Evolutionary conservation across 2,888 invertebrate genomes (phyloP), one percentile per base, ranked within the genome.

Genomic region (Orchesellides sinensis): DNA sequence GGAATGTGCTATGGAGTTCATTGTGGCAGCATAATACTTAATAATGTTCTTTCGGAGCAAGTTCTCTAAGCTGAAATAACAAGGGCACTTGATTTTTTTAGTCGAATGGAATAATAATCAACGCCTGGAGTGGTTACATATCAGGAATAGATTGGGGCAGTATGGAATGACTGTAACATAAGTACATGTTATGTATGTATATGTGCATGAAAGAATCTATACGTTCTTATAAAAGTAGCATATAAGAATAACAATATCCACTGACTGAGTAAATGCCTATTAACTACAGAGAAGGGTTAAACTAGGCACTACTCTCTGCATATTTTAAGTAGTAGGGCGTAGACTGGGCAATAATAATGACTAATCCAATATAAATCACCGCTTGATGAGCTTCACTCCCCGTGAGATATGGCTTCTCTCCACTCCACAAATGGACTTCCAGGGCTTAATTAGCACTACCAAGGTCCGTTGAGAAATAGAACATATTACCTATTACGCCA

Each of bases 351-450:
- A 78, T 78, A 78, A 78, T 78, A 78, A 78, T 78, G 78, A 69
- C 78, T 78, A 78, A 78, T 78, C 78, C 78, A 78, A 78, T 78
- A 78, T 78, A 78, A 78, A 78, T 78, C 78, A 78, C 78, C 78
- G 78, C 78, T 78, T 78, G 78, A 78, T 78, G 78, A 78, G 78
- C 78, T 78, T 78, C 78, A 80, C 70, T 72, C 79, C 72, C 63
- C 47, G 70, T 80, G 70, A 72, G 70, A 80, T 80, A 80, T 80
- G 72, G 70, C 72, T 80, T 80, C 70, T 59, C 59, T 69, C 69
- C 66, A 45, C 63, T 49, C 68, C 79, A 65, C 63, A 80, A 72
- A 80, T 79, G 70, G 70, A 80, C 72, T 72, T 72, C 40, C 79
- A 72, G 54, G 14, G 79, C 79, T 80, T 80, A 80, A 79, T 79